Evolutionary conservation across 23 tunicate species (phyloP).

Genomic region (Aplidium turbinatum): DNA sequence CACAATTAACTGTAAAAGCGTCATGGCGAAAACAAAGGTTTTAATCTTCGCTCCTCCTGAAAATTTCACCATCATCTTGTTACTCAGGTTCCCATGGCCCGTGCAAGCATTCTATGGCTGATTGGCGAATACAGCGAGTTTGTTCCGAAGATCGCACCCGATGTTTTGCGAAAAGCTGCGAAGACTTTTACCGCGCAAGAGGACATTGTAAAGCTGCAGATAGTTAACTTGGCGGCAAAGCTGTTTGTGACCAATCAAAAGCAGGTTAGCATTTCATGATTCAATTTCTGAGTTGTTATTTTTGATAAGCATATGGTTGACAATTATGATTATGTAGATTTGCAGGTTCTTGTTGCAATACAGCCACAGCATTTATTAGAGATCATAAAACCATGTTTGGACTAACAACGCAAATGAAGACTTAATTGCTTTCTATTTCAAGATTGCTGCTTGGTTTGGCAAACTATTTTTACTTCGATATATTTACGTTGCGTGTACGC

Average conservation of each 20-base stretch:
- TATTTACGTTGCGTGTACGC: no score
- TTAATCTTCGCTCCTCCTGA: not conserved
- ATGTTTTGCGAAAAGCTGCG: slow-evolving; percentile 86
- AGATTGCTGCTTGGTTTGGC: no score
- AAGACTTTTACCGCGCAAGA: slow-evolving; percentile 80
- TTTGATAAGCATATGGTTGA: no score
- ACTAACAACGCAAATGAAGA: no score
- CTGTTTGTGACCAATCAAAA: slow-evolving; percentile 77
- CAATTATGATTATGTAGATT: no score
- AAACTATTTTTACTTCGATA: no score
- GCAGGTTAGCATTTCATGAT: slow-evolving; percentile 48
- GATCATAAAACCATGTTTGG: no score
- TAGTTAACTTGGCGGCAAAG: slow-evolving; percentile 87
- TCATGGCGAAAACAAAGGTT: not conserved
- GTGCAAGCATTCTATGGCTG: slow-evolving; percentile 93
- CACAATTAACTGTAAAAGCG: no score
- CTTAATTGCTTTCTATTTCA: no score
- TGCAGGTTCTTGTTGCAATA: no score
- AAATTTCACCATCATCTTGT: not conserved
- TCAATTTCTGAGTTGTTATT: not conserved
- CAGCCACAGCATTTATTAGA: no score
- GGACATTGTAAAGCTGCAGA: slow-evolving; percentile 89
- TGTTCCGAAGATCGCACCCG: slow-evolving; percentile 97
- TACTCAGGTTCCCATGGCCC: slow-evolving; percentile 90
- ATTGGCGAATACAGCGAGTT: slow-evolving; percentile 96